Conservation (phyloP, 2,888 invertebrate species). For the Tupiocoris notatus region DNA sequence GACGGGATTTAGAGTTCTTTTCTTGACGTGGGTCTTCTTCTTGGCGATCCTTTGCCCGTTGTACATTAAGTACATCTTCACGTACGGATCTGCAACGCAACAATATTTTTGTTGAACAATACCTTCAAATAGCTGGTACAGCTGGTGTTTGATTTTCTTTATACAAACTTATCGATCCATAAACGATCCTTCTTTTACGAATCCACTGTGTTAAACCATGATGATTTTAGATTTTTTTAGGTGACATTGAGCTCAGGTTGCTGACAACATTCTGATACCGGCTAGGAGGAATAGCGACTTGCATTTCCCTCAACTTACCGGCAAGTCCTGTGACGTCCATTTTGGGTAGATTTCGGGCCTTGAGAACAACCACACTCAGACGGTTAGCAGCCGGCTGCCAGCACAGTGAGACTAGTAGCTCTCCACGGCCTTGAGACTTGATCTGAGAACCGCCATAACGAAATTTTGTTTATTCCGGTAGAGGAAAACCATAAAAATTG, state of each 20-base stretch:
- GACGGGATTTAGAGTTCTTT: constrained; percentile 94
- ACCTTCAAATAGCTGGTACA: no score
- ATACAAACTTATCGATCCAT: no score
- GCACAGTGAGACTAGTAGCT: constrained; percentile 91
- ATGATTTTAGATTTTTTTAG: no score
- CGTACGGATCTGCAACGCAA: constrained; percentile 82
- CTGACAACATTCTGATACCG: no score
- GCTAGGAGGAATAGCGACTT: no score
- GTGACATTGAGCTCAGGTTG: no score
- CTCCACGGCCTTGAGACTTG: constrained; percentile 89
- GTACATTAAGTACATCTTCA: constrained; percentile 94
- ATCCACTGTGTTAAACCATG: no score
- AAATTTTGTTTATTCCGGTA: background rate
- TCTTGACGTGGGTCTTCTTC: constrained; percentile 99
- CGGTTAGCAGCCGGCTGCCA: constrained; percentile 97
- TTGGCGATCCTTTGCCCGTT: constrained; percentile 98
- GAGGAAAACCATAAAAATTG: no score
- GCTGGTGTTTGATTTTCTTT: no score
- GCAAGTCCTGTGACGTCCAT: constrained; percentile 97
- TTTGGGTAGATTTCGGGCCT: constrained; percentile 94
- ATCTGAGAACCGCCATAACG: constrained; percentile 72
- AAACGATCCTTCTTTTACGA: no score
- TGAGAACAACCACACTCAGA: constrained; percentile 92
- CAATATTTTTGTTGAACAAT: no score
- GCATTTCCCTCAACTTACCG: no score